phyloP scores from a whole-genome alignment of 2,888 invertebrate genomes.

The Oligia strigilis region DNA sequence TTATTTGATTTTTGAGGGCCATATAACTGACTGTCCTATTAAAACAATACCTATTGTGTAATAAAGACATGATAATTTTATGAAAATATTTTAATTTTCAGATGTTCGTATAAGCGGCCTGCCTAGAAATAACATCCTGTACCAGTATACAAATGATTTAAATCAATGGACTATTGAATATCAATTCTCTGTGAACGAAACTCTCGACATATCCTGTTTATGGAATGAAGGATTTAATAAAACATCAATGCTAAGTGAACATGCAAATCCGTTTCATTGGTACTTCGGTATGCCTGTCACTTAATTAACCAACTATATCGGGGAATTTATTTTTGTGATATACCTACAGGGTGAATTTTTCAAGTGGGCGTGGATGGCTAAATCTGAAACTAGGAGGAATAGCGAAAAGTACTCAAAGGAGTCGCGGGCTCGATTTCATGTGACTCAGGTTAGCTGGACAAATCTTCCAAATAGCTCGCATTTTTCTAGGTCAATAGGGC shows the following conservation, averaged over 20 bases:
- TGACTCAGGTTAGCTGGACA: too few relatives aligned
- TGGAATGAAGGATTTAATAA: not conserved
- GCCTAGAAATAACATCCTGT: constrained; percentile 11
- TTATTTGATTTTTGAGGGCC: not conserved
- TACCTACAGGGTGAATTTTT: too few relatives aligned
- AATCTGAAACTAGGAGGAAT: too few relatives aligned
- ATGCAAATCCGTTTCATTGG: not conserved
- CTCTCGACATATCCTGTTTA: constrained; percentile 18
- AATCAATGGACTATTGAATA: constrained; percentile 24
- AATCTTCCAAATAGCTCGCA: too few relatives aligned
- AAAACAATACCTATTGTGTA: not conserved
- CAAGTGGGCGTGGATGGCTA: too few relatives aligned
- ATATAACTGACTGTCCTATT: not conserved
- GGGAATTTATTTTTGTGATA: not conserved
- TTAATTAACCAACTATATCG: not conserved
- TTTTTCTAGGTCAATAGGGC: too few relatives aligned
- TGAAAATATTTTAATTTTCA: constrained; percentile 11
- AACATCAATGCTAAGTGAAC: fast-evolving
- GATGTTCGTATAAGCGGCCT: constrained; percentile 20
- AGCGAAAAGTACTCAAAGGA: too few relatives aligned
- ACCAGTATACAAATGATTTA: constrained; percentile 7
- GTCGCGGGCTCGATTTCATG: too few relatives aligned
- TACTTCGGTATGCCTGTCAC: not conserved
- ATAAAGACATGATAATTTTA: not conserved
- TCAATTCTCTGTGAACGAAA: constrained; percentile 23